phyloP scores from a whole-genome alignment of 2,797 vertebrate species.

The Cynodonichthys magdalenae region DNA sequence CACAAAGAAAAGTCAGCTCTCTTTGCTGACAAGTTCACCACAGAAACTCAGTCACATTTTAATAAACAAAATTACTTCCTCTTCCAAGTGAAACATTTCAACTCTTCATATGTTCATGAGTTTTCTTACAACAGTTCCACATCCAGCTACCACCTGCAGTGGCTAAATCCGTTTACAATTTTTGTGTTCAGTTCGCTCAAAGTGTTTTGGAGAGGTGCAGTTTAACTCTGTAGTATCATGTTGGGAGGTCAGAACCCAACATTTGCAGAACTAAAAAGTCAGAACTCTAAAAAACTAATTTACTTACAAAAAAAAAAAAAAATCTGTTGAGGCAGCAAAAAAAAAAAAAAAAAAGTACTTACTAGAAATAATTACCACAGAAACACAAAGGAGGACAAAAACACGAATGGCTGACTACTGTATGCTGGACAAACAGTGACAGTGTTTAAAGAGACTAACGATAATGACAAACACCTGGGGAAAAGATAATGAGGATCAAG shows the following conservation, averaged over 20 bases:
- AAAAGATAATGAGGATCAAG: not conserved
- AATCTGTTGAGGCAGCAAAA: too few species aligned
- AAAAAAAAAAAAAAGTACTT: too few species aligned
- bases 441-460: too few species aligned
- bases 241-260: too few species aligned
- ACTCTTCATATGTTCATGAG: not conserved
- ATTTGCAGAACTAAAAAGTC: too few species aligned
- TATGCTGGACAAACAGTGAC: too few species aligned
- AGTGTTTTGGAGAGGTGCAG: not conserved
- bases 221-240: too few species aligned
- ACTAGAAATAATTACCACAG: too few species aligned
- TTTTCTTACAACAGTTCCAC: not conserved
- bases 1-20: constrained; percentile 22
- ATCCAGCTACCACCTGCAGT: not conserved
- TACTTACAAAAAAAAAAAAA: too few species aligned
- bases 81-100: not conserved
- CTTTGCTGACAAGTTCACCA: constrained; percentile 19
- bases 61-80: constrained; percentile 10
- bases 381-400: too few species aligned
- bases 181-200: not conserved
- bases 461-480: not conserved
- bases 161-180: not conserved
- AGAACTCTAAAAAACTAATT: too few species aligned
- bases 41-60: constrained; percentile 3
- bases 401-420: too few species aligned